These are phyloP conservation scores for Odocoileus hemionus DNA, from an alignment of 2,113 vertebrate genomes.

Conservation along the genomic window DNA sequence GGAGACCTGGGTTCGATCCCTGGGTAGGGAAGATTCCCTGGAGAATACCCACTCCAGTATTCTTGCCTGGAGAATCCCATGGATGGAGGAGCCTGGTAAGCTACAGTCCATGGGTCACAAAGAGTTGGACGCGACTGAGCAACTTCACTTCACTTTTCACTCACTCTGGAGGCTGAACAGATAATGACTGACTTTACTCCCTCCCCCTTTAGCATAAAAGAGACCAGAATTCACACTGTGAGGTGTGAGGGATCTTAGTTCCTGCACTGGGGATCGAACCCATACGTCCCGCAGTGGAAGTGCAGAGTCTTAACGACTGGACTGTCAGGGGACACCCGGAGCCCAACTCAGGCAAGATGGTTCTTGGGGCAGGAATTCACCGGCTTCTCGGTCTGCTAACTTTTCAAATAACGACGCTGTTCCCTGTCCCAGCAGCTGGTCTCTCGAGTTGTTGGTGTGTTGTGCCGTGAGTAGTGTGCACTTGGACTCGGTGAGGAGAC, in stretches of 20 bases:
- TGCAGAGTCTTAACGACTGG: not conserved
- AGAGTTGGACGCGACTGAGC: no score
- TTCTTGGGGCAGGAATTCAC: not conserved
- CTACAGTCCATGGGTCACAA: no score
- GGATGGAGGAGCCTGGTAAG: no score
- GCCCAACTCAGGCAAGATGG: not conserved
- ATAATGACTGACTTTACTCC: not conserved
- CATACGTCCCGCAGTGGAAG: not conserved
- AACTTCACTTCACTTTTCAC: no score
- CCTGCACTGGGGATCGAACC: not conserved
- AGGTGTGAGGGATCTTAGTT: not conserved
- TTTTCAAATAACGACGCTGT: not conserved
- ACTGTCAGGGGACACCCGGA: not conserved
- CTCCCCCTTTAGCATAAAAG: not conserved
- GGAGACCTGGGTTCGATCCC: no score
- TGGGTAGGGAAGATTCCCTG: no score
- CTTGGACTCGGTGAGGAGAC: not conserved
- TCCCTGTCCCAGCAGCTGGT: not conserved
- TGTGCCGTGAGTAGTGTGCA: not conserved
- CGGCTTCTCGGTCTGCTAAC: not conserved
- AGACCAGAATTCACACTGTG: fast-evolving
- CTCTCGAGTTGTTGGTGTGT: not conserved
- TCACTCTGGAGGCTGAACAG: not conserved
- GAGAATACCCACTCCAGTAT: no score
- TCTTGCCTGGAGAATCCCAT: no score